These are phyloP conservation scores for Syrphus vitripennis DNA, from an alignment of 2,888 invertebrate genomes.

Conservation along the genomic window DNA sequence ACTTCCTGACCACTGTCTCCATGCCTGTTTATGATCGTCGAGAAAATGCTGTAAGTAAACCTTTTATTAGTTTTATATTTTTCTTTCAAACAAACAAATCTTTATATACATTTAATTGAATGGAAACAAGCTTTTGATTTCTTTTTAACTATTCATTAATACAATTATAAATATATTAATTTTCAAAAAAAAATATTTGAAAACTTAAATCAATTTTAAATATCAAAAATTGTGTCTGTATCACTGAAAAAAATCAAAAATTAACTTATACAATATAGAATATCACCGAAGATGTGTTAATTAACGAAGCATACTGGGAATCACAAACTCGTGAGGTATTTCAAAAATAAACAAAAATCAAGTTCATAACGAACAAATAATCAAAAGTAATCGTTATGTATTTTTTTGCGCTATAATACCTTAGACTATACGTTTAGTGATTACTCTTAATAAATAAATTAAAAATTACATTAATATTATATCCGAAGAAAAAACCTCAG, in stretches of 20 bases:
- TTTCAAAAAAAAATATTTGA: neutral
- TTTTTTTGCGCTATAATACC: slow-evolving; percentile 69
- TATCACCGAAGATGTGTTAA: slow-evolving; percentile 97
- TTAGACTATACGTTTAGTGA: slow-evolving; percentile 70
- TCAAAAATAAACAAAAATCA: slow-evolving; percentile 71
- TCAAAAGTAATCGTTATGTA: slow-evolving; percentile 71
- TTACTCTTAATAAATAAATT: slow-evolving; percentile 47
- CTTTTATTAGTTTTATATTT: neutral
- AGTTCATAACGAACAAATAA: slow-evolving; percentile 67
- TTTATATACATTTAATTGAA: neutral
- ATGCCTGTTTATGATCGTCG: slow-evolving; percentile 96
- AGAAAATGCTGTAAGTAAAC: slow-evolving; percentile 88
- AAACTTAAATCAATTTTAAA: slow-evolving; percentile 9
- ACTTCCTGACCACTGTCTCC: slow-evolving; percentile 95
- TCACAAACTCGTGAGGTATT: slow-evolving; percentile 96
- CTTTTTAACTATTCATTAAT: slow-evolving; percentile 26
- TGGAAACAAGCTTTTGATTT: slow-evolving; percentile 16
- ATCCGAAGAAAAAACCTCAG: slow-evolving; percentile 16
- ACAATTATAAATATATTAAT: neutral
- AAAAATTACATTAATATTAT: slow-evolving; percentile 16
- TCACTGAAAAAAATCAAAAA: slow-evolving; percentile 51
- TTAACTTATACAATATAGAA: slow-evolving; percentile 86
- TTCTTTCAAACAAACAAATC: neutral
- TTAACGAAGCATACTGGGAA: slow-evolving; percentile 97
- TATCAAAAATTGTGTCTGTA: slow-evolving; percentile 51